These are phyloP conservation scores for Smutsia gigantea DNA, from an alignment of 2,797 vertebrate genomes.

Conservation along the genomic window DNA sequence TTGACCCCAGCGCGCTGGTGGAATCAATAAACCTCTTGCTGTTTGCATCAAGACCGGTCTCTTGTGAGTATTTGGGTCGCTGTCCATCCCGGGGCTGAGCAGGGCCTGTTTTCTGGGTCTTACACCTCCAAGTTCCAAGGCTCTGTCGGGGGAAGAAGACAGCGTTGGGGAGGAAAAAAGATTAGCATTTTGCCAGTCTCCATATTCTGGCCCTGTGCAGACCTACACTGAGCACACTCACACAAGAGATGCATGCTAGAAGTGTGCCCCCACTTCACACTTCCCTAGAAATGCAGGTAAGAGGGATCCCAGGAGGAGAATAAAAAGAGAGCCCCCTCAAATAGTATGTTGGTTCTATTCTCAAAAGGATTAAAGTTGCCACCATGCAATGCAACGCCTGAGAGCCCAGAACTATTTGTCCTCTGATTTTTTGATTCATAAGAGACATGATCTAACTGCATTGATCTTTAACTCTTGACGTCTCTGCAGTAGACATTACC, in stretches of 20 bases:
- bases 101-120: no score
- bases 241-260: neutral
- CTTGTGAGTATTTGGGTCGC: no score
- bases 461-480: no score
- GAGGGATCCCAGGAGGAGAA: neutral
- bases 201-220: no score
- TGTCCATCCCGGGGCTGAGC: no score
- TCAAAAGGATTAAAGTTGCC: neutral
- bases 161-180: neutral
- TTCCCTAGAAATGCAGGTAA: neutral
- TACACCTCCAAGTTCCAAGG: neutral
- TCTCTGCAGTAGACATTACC: no score
- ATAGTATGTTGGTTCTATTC: neutral
- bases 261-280: neutral
- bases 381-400: neutral
- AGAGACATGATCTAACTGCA: neutral
- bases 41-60: no score
- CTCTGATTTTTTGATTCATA: neutral
- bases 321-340: neutral
- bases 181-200: neutral
- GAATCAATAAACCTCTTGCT: no score
- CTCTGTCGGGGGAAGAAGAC: neutral
- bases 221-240: neutral
- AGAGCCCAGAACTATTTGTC: neutral
- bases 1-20: no score